A percentile compares a stretch with the other conserved stretches of the same genome.
phyloP scores from a whole-genome alignment of 2,888 invertebrate genomes.

The Zele albiditarsus region DNA sequence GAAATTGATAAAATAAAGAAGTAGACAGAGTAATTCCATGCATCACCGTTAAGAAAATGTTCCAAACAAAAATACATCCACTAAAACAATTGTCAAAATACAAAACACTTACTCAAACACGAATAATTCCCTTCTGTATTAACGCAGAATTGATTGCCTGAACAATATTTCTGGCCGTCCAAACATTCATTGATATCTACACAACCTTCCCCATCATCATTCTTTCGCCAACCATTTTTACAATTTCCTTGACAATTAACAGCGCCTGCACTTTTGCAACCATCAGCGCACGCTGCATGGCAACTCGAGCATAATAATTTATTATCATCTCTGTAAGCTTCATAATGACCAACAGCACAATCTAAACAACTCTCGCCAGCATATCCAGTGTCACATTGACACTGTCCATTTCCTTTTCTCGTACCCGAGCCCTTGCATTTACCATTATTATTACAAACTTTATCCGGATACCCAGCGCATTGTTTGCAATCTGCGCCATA shows the following conservation, averaged over 20 bases:
- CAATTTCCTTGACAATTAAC: slow-evolving; percentile 79
- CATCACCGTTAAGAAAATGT: too few relatives aligned
- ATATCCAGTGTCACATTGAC: slow-evolving; percentile 90
- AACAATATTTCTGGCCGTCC: slow-evolving; percentile 76
- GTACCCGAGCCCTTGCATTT: slow-evolving; percentile 92
- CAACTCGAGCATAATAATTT: slow-evolving; percentile 86
- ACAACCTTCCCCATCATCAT: slow-evolving; percentile 83
- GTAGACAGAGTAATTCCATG: too few relatives aligned
- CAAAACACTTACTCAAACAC: slow-evolving; percentile 76
- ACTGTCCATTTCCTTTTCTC: slow-evolving; percentile 93
- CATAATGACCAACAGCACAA: slow-evolving; percentile 85
- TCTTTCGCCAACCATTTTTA: slow-evolving; percentile 82
- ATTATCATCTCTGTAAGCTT: slow-evolving; percentile 82
- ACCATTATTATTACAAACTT: slow-evolving; percentile 88
- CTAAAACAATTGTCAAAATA: slow-evolving; percentile 22
- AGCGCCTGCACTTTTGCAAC: slow-evolving; percentile 83
- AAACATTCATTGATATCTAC: slow-evolving; percentile 89
- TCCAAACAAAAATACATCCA: too few relatives aligned
- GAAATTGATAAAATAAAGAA: too few relatives aligned
- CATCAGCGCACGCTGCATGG: slow-evolving; percentile 84
- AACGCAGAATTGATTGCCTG: slow-evolving; percentile 85
- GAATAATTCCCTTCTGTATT: slow-evolving; percentile 89
- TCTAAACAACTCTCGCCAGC: slow-evolving; percentile 83
- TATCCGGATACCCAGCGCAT: slow-evolving; percentile 84
- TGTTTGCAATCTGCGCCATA: slow-evolving; percentile 87